Evolutionary conservation across 2,888 invertebrate species (phyloP), one percentile per base, ranked within the genome.

Genomic region (Danaus chrysippus): DNA sequence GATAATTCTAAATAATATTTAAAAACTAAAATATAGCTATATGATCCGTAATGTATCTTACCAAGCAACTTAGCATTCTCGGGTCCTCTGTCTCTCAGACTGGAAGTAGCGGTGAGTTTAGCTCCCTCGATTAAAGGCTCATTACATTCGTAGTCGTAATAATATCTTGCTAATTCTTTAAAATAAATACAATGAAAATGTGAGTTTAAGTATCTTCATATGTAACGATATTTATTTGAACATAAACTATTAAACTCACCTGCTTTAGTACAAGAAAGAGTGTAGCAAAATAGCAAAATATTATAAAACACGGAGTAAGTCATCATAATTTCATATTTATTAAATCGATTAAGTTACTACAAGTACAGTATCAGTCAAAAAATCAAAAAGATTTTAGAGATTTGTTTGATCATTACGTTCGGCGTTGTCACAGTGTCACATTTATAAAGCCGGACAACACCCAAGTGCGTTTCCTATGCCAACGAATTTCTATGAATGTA

Each of bases 21-120:
- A 58, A 15, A 42, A 46, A 42, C 41, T 49, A 41, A 41, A 13
- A 52, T 3, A 15, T 8, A 15, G 41, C 19, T 34, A 49, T 34
- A 49, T 41, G 17, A 64, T 65, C 23, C 6, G 23, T 34, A 3
- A 34, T 34, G 41, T 11, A 12, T 75, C 94, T 94, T 93, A 97
- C 97, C 96, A 92, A 96, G 94, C 74, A 97, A 91, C 77, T 93
- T 92, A 44, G 97, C 97, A 92, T 97, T 95, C 66, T 95, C 93
- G n/a, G 97, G 95, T 64, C 96, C 96, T 79, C 97, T 92, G 73
- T 96, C 96, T 57, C 93, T 92, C 64, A 97, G 88, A 71, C 94
- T 94, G 15, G 97, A 96, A 52, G 97, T 97, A 41, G 97, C 97
- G 67, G 93, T 93, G 69, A 97, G 83, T 66, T 92, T 93, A 66